A percentile compares a stretch with the other conserved stretches of the same genome.
These are phyloP conservation scores for Aspidiotus rigidus DNA, from an alignment of 2,888 invertebrate genomes.

Conservation along the genomic window DNA sequence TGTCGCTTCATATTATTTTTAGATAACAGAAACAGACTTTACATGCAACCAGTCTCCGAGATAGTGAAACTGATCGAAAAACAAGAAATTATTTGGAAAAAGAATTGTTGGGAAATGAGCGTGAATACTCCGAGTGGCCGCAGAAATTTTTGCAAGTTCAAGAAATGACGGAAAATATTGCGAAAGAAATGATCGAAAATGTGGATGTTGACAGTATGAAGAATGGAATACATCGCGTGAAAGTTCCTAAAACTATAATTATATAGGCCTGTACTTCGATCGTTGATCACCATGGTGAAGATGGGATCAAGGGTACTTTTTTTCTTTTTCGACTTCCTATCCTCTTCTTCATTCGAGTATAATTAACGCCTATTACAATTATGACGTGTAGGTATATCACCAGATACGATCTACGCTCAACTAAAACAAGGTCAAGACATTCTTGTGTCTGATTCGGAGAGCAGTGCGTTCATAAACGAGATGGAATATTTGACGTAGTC, in stretches of 20 bases:
- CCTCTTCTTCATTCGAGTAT: no score
- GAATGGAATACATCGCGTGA: constrained; percentile 74
- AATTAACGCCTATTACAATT: no score
- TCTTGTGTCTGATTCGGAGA: constrained; percentile 55
- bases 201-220: constrained; percentile 70
- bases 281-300: neutral
- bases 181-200: constrained; percentile 53
- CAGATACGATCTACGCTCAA: constrained; percentile 47
- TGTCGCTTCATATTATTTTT: neutral
- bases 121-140: constrained; percentile 70
- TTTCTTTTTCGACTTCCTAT: no score
- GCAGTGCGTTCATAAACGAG: constrained; percentile 55
- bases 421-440: constrained; percentile 52
- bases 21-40: constrained; percentile 12
- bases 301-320: no score
- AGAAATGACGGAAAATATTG: constrained; percentile 60
- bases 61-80: constrained; percentile 8
- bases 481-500: constrained; percentile 53
- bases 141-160: constrained; percentile 61
- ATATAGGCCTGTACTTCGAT: neutral
- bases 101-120: constrained; percentile 53
- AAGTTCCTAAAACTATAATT: constrained; percentile 51
- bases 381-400: no score
- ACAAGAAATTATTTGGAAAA: constrained; percentile 47
- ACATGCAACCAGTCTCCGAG: neutral